These are phyloP conservation scores for Rhabdornis inornatus DNA, from an alignment of 2,113 vertebrate species.

Conservation along the genomic window DNA sequence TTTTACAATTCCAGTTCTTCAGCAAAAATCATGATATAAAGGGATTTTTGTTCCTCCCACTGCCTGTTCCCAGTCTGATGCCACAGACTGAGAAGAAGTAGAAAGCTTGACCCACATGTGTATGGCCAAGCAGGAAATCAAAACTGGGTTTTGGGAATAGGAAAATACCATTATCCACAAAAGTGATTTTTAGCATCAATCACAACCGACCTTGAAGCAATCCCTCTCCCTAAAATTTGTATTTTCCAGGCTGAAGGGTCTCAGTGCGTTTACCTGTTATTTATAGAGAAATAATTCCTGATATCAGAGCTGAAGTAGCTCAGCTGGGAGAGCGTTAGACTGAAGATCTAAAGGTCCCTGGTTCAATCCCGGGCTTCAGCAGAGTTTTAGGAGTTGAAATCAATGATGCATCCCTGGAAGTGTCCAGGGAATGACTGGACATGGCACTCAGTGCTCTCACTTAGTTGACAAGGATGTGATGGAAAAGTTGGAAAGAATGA, in stretches of 20 bases:
- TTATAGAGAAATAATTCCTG: rapidly evolving
- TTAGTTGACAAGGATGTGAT: background rate
- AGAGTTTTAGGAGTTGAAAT: background rate
- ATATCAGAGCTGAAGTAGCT: background rate
- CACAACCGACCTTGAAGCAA: background rate
- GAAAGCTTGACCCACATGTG: background rate
- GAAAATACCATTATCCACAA: background rate
- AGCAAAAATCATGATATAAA: background rate
- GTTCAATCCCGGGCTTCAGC: background rate
- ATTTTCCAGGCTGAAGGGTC: background rate
- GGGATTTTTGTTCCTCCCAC: background rate
- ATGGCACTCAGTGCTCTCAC: background rate
- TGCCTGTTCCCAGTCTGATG: background rate
- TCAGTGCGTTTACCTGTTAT: background rate
- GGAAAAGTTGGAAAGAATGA: no score
- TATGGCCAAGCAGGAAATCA: background rate
- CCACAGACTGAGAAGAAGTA: background rate
- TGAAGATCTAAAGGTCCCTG: background rate
- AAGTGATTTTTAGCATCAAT: background rate
- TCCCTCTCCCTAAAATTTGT: background rate
- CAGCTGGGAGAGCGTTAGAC: background rate
- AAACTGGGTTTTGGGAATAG: background rate
- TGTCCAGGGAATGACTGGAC: background rate
- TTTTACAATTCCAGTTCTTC: background rate
- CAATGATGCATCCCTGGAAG: background rate